These are phyloP conservation scores for Meiosimyza platycephala DNA, from an alignment of 2,888 invertebrate genomes.

Conservation along the genomic window DNA sequence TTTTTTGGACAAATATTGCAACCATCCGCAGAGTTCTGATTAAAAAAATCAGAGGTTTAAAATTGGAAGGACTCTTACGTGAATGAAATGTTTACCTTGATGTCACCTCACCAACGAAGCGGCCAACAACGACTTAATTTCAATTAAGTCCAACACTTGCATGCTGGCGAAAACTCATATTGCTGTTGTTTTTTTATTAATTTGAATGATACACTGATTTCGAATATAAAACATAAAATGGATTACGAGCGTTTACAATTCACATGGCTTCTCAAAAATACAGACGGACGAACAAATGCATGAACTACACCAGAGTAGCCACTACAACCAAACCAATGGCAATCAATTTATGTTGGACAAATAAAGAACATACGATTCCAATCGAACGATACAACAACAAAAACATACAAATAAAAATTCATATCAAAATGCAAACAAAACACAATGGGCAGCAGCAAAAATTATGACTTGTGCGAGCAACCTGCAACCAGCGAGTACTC, in stretches of 20 bases:
- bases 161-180: conserved; percentile 31
- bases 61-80: too few relatives aligned
- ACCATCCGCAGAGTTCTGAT: too few relatives aligned
- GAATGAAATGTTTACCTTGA: too few relatives aligned
- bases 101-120: too few relatives aligned
- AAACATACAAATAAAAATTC: neutral
- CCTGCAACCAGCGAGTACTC: too few relatives aligned
- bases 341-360: conserved; percentile 48
- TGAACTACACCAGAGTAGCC: too few relatives aligned
- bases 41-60: too few relatives aligned
- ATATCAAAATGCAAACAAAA: conserved; percentile 25
- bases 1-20: too few relatives aligned
- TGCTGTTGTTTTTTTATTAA: conserved; percentile 45
- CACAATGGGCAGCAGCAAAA: conserved; percentile 35
- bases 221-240: conserved; percentile 18
- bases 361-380: conserved; percentile 41
- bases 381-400: conserved; percentile 26
- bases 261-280: conserved; percentile 9
- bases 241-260: conserved; percentile 26
- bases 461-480: conserved; percentile 33
- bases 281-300: too few relatives aligned
- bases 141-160: too few relatives aligned
- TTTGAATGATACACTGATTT: conserved; percentile 47
- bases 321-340: conserved; percentile 30
- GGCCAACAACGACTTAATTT: too few relatives aligned